phyloP scores from a whole-genome alignment of 2,113 vertebrate species.

The Pithys albifrons region DNA sequence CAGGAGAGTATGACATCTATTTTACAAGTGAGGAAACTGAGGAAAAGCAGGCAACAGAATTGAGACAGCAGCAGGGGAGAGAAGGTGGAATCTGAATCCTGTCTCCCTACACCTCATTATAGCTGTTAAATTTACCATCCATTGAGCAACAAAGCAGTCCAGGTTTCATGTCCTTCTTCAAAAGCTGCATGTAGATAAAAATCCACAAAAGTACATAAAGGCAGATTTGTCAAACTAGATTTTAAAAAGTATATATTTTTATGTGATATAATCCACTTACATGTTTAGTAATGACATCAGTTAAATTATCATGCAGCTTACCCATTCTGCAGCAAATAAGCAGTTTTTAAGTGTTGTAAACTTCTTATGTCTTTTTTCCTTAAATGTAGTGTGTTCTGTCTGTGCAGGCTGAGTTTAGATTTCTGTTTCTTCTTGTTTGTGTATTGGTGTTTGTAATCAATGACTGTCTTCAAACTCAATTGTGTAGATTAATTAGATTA shows the following conservation, averaged over 20 bases:
- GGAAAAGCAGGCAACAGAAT: neutral
- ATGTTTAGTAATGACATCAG: neutral
- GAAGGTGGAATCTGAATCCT: neutral
- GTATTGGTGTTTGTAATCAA: constrained; percentile 30
- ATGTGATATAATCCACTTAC: neutral
- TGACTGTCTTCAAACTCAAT: constrained; percentile 36
- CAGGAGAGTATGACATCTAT: fast-evolving
- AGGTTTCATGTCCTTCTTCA: neutral
- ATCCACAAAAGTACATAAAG: neutral
- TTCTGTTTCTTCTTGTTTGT: neutral
- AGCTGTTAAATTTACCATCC: neutral
- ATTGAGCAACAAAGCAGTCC: neutral
- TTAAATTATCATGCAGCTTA: neutral
- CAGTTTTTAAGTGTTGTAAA: neutral
- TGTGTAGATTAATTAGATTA: constrained; percentile 48
- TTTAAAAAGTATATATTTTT: neutral
- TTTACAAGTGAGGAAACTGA: neutral
- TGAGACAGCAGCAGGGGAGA: neutral
- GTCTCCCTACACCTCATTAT: fast-evolving
- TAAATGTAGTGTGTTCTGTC: neutral
- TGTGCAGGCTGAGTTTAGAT: neutral
- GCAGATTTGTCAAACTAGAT: neutral
- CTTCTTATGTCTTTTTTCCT: neutral
- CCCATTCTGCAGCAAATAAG: neutral
- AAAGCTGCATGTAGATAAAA: neutral